A percentile compares a stretch with the other conserved stretches of the same genome.
Conservation (phyloP, 1,140 invertebrate species). For the Drosophila pallidifrons region DNA sequence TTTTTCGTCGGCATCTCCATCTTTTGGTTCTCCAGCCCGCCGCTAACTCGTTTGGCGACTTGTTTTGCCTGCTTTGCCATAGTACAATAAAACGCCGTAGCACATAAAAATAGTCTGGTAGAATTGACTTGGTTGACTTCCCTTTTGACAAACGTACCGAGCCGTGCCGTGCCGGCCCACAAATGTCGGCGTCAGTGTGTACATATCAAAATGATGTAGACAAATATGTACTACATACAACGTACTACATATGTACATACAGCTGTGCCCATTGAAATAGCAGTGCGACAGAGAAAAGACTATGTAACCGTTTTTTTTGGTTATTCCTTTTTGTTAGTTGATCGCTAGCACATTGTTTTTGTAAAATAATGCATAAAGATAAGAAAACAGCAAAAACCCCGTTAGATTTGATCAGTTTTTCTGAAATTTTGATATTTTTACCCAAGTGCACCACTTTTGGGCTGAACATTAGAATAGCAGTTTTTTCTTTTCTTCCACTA, state of each 20-base stretch:
- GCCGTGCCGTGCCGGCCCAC: slow-evolving; percentile 29
- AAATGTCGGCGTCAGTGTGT: slow-evolving; percentile 41
- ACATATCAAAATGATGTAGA: slow-evolving; percentile 30
- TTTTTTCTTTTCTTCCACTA: no score
- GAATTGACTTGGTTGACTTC: slow-evolving; percentile 60
- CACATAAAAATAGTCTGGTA: slow-evolving; percentile 55
- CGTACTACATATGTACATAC: background rate
- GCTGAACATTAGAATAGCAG: no score
- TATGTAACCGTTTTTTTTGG: no score
- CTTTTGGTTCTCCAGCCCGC: slow-evolving; percentile 27
- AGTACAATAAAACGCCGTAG: slow-evolving; percentile 19
- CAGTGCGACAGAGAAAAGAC: no score
- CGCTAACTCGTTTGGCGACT: slow-evolving; percentile 69
- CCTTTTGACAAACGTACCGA: slow-evolving; percentile 38
- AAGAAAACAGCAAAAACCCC: no score
- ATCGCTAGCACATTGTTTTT: no score
- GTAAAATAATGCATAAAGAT: no score
- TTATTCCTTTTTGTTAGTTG: no score
- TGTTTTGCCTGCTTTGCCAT: slow-evolving; percentile 36
- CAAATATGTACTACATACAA: slow-evolving; percentile 8
- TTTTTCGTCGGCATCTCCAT: slow-evolving; percentile 36
- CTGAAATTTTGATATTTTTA: no score
- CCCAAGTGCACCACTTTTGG: no score
- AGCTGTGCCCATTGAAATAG: no score
- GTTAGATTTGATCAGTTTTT: no score